Evolutionary conservation across 2,888 invertebrate genomes (phyloP).

Genomic region (Erebia palarica): DNA sequence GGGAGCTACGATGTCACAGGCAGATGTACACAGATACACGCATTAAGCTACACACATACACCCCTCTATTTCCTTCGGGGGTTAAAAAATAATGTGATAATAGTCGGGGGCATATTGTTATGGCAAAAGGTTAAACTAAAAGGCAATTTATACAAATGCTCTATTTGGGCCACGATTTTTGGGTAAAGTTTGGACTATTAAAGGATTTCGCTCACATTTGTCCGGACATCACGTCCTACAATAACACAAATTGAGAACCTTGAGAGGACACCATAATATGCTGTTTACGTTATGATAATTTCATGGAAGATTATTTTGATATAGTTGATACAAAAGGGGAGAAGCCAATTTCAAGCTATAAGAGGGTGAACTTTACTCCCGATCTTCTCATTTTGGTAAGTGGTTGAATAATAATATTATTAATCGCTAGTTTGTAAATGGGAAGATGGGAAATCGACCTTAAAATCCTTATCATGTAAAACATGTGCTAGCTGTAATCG

Average conservation of each 20-base stretch:
- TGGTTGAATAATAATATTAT: not conserved
- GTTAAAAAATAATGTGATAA: not conserved
- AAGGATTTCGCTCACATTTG: constrained; percentile 54
- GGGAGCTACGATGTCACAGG: no score
- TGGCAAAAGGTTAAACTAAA: constrained; percentile 10
- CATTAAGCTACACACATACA: no score
- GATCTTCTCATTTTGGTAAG: not conserved
- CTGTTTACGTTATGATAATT: constrained; percentile 63
- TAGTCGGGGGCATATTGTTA: not conserved
- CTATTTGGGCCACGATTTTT: constrained; percentile 25
- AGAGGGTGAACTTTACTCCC: not conserved
- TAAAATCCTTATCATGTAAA: no score
- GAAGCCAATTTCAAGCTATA: not conserved
- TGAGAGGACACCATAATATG: constrained; percentile 49
- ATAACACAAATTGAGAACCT: constrained; percentile 49
- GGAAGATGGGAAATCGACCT: not conserved
- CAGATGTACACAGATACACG: no score
- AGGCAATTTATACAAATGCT: constrained; percentile 33
- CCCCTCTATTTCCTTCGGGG: not conserved
- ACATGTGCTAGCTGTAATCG: no score
- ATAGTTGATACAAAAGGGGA: constrained; percentile 1
- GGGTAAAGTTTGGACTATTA: constrained; percentile 46
- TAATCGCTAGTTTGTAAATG: not conserved
- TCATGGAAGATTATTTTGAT: constrained; percentile 52
- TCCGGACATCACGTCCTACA: constrained; percentile 48